These are phyloP conservation scores for Pempheris klunzingeri DNA, from an alignment of 2,797 vertebrate species.

Conservation along the genomic window DNA sequence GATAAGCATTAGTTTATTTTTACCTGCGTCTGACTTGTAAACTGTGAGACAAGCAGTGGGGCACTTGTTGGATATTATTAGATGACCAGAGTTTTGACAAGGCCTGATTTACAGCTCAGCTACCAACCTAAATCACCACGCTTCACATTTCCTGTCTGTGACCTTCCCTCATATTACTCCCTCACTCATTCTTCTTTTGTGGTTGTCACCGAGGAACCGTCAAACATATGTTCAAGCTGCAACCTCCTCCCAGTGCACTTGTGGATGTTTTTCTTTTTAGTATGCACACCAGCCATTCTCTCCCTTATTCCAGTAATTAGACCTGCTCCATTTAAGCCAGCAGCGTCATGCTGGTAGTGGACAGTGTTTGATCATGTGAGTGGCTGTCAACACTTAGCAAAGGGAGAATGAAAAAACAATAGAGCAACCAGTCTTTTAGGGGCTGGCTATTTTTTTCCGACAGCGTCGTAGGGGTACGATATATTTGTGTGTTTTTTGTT, in stretches of 20 bases:
- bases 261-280: constrained; percentile 76
- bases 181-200: constrained; percentile 74
- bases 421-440: constrained; percentile 53
- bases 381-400: constrained; percentile 74
- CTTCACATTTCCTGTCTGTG: constrained; percentile 75
- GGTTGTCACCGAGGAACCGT: constrained; percentile 71
- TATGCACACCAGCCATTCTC: constrained; percentile 60
- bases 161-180: constrained; percentile 68
- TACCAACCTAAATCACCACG: constrained; percentile 65
- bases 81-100: constrained; percentile 61
- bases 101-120: constrained; percentile 65
- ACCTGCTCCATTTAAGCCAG: constrained; percentile 79
- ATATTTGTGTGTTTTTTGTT: constrained; percentile 43
- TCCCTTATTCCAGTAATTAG: constrained; percentile 79
- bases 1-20: too few relatives aligned
- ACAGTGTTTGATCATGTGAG: constrained; percentile 79
- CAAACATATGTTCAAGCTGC: constrained; percentile 70
- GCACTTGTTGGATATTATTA: constrained; percentile 52
- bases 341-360: constrained; percentile 70
- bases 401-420: constrained; percentile 67
- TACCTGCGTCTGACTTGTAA: too few relatives aligned
- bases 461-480: constrained; percentile 24
- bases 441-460: constrained; percentile 41
- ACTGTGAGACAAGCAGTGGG: constrained; percentile 39
- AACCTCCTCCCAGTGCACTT: constrained; percentile 58